Conservation (phyloP, 2,888 invertebrate genomes). For the Cenopis cana region DNA sequence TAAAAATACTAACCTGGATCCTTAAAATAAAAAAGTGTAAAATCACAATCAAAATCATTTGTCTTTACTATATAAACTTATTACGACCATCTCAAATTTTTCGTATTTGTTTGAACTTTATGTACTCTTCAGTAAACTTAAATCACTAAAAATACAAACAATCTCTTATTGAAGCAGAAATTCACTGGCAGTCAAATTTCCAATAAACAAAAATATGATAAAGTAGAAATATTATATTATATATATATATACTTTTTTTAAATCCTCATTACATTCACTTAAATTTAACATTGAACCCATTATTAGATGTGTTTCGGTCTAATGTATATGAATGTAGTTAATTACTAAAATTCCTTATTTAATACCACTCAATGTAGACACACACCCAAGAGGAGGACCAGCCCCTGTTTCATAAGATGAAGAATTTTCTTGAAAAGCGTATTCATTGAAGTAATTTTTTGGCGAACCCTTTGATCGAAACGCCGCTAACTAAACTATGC, state of each 20-base stretch:
- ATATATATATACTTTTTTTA: too few relatives aligned
- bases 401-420: slow-evolving; percentile 72
- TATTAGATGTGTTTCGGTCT: slow-evolving; percentile 8
- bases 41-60: too few relatives aligned
- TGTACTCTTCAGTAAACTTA: too few relatives aligned
- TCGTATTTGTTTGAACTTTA: too few relatives aligned
- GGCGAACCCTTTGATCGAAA: slow-evolving; percentile 55
- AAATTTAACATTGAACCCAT: slow-evolving; percentile 6
- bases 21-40: too few relatives aligned
- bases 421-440: slow-evolving; percentile 52
- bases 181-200: neutral
- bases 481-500: slow-evolving; percentile 77
- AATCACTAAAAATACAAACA: too few relatives aligned
- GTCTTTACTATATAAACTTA: too few relatives aligned
- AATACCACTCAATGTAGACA: slow-evolving; percentile 54
- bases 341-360: slow-evolving; percentile 23
- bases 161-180: too few relatives aligned
- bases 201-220: neutral
- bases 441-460: slow-evolving; percentile 54
- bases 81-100: too few relatives aligned
- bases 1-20: too few relatives aligned
- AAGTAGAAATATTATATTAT: too few relatives aligned
- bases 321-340: slow-evolving; percentile 18
- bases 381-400: slow-evolving; percentile 63
- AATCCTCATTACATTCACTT: neutral